Percentiles rank a stretch among this genome's conserved stretches.
phyloP scores from a whole-genome alignment of 2,888 invertebrate species.

The Allolobophora icterica region DNA sequence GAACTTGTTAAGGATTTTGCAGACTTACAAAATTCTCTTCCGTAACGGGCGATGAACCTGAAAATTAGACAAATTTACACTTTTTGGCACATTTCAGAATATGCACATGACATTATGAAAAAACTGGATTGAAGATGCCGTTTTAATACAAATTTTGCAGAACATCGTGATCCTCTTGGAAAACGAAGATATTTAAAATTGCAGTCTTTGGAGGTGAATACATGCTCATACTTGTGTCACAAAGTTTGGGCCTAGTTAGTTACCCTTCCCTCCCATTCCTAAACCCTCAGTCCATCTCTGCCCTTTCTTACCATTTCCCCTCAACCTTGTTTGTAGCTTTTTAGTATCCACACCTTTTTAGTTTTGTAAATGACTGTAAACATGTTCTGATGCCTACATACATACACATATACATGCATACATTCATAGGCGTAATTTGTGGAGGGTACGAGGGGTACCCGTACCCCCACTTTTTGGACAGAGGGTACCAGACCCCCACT shows the following conservation, averaged over 20 bases:
- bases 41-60: neutral
- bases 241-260: neutral
- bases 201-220: neutral
- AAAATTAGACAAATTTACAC: neutral
- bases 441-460: too few relatives aligned
- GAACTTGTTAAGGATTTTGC: neutral
- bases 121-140: too few relatives aligned
- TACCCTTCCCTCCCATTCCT: neutral
- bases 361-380: too few relatives aligned
- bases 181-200: neutral
- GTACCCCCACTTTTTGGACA: too few relatives aligned
- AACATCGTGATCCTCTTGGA: neutral
- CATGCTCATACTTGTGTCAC: too few relatives aligned
- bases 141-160: neutral
- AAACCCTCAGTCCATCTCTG: neutral
- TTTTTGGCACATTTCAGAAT: neutral
- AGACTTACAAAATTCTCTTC: constrained; percentile 27
- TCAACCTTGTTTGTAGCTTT: neutral
- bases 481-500: too few relatives aligned
- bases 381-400: too few relatives aligned
- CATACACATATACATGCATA: too few relatives aligned
- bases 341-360: too few relatives aligned
- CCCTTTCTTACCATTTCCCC: neutral
- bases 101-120: neutral
- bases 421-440: too few relatives aligned